A percentile compares a stretch with the other conserved stretches of the same genome.
Evolutionary conservation across 2,113 vertebrate species (phyloP).

Genomic region (Stegostoma tigrinum): DNA sequence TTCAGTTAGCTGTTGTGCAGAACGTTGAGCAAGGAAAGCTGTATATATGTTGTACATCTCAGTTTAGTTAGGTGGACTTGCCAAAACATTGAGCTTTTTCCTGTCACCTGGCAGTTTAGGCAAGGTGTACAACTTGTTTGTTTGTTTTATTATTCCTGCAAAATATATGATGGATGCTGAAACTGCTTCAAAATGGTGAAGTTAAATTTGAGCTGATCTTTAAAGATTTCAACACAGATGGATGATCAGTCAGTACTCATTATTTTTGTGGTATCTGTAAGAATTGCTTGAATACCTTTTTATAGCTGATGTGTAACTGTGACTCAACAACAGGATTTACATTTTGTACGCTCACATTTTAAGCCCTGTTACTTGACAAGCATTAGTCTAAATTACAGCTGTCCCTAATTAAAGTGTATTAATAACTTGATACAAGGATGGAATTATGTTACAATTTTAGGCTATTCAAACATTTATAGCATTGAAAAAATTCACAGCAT

Average conservation of each 20-base stretch:
- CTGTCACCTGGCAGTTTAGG: not conserved
- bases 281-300: not conserved
- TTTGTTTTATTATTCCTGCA: not conserved
- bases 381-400: not conserved
- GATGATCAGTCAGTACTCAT: not conserved
- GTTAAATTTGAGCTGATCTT: not conserved
- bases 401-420: not conserved
- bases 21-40: not conserved
- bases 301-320: not conserved
- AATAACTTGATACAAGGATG: not conserved
- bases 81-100: not conserved
- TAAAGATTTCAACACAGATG: not conserved
- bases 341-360: not conserved
- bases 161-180: not conserved
- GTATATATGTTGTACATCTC: not conserved
- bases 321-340: not conserved
- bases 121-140: not conserved
- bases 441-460: not conserved
- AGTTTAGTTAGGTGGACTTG: not conserved
- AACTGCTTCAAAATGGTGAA: not conserved
- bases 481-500: not conserved
- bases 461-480: not conserved
- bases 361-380: not conserved
- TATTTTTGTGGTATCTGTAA: conserved; percentile 10
- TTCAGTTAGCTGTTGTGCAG: not conserved